phyloP scores from a whole-genome alignment of 2,113 vertebrate genomes.

The Bubo blakistoni region DNA sequence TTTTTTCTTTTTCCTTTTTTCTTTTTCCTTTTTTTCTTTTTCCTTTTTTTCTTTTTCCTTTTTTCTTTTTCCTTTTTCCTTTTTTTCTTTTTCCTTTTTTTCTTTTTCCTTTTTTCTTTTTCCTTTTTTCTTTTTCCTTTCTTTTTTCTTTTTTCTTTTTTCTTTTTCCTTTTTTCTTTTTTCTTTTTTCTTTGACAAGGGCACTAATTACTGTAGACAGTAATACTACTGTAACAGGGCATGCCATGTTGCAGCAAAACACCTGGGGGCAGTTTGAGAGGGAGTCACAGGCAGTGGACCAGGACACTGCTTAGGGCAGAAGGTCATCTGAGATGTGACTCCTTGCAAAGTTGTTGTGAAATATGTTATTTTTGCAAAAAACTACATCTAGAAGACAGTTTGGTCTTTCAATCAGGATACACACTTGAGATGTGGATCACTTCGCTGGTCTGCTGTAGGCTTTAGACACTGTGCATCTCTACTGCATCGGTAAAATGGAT shows the following conservation, averaged over 20 bases:
- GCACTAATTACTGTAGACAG: background rate
- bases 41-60: too few species aligned
- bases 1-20: too few species aligned
- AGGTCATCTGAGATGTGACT: background rate
- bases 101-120: too few species aligned
- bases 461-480: background rate
- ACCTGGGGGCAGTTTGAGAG: background rate
- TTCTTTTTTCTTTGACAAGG: background rate
- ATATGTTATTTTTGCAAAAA: background rate
- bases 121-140: too few species aligned
- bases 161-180: too few species aligned
- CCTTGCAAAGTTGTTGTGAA: background rate
- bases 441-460: background rate
- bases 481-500: background rate
- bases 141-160: too few species aligned
- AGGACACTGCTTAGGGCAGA: background rate
- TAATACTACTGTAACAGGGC: background rate
- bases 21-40: too few species aligned
- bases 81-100: too few species aligned
- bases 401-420: background rate
- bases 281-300: background rate
- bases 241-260: background rate
- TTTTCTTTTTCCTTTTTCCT: too few species aligned
- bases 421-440: background rate
- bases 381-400: background rate